Conservation (phyloP, 2,888 invertebrate genomes). For the Amiota communis region DNA sequence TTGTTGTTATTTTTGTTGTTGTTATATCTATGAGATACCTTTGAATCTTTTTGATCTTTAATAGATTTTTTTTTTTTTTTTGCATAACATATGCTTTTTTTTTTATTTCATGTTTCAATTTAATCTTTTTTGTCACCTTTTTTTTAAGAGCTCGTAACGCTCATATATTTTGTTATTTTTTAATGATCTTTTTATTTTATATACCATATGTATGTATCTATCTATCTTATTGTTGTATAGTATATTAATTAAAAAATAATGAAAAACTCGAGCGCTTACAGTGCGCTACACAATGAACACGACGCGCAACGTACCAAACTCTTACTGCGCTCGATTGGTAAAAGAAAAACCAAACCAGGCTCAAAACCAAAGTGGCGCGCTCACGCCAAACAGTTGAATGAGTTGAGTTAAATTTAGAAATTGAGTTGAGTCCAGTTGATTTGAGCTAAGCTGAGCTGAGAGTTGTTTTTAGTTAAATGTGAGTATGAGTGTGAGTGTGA, state of each 20-base stretch:
- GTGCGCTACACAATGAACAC: conserved; percentile 34
- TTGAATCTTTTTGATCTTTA: no score
- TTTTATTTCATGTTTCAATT: conserved; percentile 33
- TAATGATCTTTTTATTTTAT: neutral
- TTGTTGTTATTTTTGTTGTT: no score
- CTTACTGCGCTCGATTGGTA: conserved; percentile 44
- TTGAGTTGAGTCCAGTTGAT: neutral
- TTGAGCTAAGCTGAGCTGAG: no score
- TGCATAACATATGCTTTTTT: neutral
- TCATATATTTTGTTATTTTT: neutral
- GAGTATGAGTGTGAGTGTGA: neutral
- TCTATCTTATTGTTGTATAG: neutral
- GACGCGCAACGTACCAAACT: conserved; percentile 60
- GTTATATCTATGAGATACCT: no score
- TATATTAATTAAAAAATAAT: neutral
- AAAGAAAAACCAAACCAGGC: conserved; percentile 23
- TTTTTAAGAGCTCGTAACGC: no score
- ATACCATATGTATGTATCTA: neutral
- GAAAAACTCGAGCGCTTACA: neutral
- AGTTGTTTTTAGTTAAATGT: neutral
- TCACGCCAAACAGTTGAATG: neutral
- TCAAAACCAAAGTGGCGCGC: conserved; percentile 12
- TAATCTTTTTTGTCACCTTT: neutral
- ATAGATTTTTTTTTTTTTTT: conserved; percentile 1
- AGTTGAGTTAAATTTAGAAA: conserved; percentile 1